These are phyloP conservation scores for Passerina amoena DNA, from an alignment of 2,113 vertebrate genomes.

Conservation along the genomic window DNA sequence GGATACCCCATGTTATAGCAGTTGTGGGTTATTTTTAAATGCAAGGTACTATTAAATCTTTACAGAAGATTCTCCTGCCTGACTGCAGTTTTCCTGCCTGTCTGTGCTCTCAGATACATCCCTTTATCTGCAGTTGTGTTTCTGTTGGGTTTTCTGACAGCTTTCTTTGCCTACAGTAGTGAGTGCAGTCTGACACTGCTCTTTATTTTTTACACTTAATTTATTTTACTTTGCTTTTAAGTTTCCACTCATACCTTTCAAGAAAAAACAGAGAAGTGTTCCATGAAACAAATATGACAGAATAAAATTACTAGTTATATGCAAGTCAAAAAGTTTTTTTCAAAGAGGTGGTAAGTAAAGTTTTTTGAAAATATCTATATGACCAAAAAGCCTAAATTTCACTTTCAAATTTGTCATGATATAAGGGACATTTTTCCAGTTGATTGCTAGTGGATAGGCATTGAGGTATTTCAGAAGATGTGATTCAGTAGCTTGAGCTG, in stretches of 20 bases:
- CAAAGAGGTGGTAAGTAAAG: neutral
- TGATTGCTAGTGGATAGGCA: neutral
- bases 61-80: neutral
- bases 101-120: neutral
- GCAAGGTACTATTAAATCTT: neutral
- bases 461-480: neutral
- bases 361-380: neutral
- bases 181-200: neutral
- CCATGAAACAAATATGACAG: neutral
- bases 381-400: neutral
- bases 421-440: neutral
- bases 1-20: neutral
- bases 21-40: neutral
- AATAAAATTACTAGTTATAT: neutral
- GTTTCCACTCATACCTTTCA: neutral
- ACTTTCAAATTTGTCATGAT: neutral
- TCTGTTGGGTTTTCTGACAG: neutral
- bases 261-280: neutral
- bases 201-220: neutral
- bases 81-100: neutral
- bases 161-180: neutral
- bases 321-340: neutral
- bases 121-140: neutral
- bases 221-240: neutral
- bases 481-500: neutral